Base-by-base conservation (phyloP, 2,797 vertebrate species). In the Parauchenoglanis punctatus region DNA sequence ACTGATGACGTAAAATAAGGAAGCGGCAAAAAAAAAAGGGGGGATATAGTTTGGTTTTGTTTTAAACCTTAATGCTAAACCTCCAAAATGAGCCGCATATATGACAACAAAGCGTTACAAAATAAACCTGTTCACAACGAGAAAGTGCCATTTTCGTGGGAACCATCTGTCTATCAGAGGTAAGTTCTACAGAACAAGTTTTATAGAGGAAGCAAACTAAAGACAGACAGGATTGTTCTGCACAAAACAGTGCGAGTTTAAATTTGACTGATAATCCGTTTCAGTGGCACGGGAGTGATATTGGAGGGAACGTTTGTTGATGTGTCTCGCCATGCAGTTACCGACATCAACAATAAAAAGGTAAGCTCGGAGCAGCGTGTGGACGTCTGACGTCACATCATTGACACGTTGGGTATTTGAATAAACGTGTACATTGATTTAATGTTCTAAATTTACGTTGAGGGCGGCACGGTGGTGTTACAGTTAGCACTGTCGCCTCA, bases 41-140 rank as follows among this genome's bases (percentile, higher is more conserved):
- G 46, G 8, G 46, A 1, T 49, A 2, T 49, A 49, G 5, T 3
- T 67, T 81, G 82, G n/a, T 75, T 86, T 83, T 58, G 15, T 54
- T 46, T 65, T 77, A 81, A 68, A 67, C 25, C 4, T 68, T n/a
- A 5, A 44, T 23, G 40, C n/a, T 20, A 18, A 65, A 18, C 0
- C 18, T 52, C 2, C 10, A 88, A 85, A 20, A 97, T 98, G 97
- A 97, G 97, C 88, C 95, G 97, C 44, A 97, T 97, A 91, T 97
- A 97, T 87, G 85, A 96, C 8, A 94, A 97, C 91, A 89, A 92
- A n/a, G 93, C 92, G 81, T 93, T 97, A 70, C 92, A 92, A 86
- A 97, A 96, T 90, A 97, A 96, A 91, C 94, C 96, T 0, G 97
- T 98, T 0, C 95, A 94, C 70, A 95, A 91, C 81, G 95, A 96